Base-by-base conservation (phyloP, 2,888 invertebrate species). In the Gibbula magus region DNA sequence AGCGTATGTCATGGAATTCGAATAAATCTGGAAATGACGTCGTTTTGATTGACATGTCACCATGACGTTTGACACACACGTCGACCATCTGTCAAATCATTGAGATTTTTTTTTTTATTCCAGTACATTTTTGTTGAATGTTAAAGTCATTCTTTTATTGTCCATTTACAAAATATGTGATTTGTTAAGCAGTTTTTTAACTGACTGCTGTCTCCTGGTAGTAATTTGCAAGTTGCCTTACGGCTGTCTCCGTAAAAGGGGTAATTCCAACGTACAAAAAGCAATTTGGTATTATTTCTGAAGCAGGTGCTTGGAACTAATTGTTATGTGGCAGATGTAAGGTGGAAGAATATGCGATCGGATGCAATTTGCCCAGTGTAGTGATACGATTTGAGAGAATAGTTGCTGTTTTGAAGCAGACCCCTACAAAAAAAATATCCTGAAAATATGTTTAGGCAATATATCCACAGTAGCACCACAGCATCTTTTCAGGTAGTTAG, bases 281-380 rank as follows among this genome's bases (percentile, higher is more conserved):
- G 70, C 35, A 70, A 70, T 70, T 70, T 70, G 20, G 70, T 70
- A 45, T 70, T 32, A 70, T 70, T 70, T 39, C 35, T n/a, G 39
- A 70, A 39, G 70, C 70, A 70, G 70, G 70, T 70, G 70, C 39
- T 70, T 18, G 35, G 70, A 70, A 35, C 70, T 70, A 70, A 70
- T 70, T 70, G 32, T 35, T 70, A 70, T 35, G 35, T 39, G 70
- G n/a, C 70, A 35, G 70, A 39, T 61, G n/a, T n/a, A 35, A 20
- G 39, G 70, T n/a, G 70, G 70, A 70, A 70, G 29, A 39, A 70
- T 70, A 70, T 70, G 35, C 35, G 35, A 70, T 35, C n/a, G 39
- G 70, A 35, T 70, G 70, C 35, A 35, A 70, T 70, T 70, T 35
- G 70, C 35, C 70, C 35, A 70, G 70, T 39, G 70, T 70, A 70